Conservation (phyloP, 2,113 vertebrate species). For the Numenius arquata region DNA sequence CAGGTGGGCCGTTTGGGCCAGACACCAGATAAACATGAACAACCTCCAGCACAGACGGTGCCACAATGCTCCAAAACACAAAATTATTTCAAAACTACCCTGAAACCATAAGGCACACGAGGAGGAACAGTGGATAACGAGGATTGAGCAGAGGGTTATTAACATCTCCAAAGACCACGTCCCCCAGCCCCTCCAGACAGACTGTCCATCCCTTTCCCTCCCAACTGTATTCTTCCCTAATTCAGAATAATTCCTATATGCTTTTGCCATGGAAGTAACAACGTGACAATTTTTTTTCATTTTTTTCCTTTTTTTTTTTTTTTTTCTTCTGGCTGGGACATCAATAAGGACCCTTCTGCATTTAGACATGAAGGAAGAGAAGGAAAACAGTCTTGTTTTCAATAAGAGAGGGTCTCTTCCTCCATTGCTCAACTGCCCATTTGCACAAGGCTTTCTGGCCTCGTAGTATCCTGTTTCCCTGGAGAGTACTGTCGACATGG, state of each 20-base stretch:
- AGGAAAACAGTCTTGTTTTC: slow-evolving; percentile 49
- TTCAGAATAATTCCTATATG: not conserved
- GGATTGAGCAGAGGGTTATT: not conserved
- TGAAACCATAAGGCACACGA: not conserved
- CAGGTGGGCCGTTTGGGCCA: not conserved
- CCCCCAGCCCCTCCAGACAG: not conserved
- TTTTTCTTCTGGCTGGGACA: not conserved
- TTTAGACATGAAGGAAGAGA: not conserved
- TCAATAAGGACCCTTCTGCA: not conserved
- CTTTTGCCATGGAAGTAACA: not conserved
- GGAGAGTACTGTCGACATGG: slow-evolving; percentile 13
- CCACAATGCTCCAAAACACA: not conserved
- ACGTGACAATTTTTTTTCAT: not conserved
- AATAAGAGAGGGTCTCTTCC: slow-evolving; percentile 5
- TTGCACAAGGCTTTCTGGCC: slow-evolving; percentile 62
- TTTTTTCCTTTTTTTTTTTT: not conserved
- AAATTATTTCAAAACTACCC: not conserved
- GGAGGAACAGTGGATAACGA: not conserved
- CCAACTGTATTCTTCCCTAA: not conserved
- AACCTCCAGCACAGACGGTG: not conserved
- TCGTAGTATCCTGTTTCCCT: not conserved
- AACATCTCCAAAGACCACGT: not conserved
- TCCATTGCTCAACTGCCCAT: slow-evolving; percentile 20
- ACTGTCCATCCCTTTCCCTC: not conserved
- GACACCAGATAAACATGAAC: not conserved